These are phyloP conservation scores for Ceratoteleas bidentatus DNA, from an alignment of 1,140 invertebrate genomes.

Conservation along the genomic window DNA sequence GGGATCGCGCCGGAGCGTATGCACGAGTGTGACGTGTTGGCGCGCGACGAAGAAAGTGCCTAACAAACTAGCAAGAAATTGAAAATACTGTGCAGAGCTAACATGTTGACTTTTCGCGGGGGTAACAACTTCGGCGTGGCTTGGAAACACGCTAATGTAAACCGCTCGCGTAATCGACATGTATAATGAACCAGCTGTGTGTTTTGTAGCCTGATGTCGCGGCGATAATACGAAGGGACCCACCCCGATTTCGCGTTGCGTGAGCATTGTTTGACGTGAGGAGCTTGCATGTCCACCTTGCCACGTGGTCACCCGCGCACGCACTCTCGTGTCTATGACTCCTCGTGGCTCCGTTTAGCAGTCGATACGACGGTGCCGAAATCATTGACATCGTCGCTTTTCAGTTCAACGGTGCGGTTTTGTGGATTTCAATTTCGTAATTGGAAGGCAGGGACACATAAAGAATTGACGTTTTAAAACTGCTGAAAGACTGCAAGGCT, in stretches of 20 bases:
- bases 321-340: constrained; percentile 42
- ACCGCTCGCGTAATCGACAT: constrained; percentile 53
- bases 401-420: constrained; percentile 5
- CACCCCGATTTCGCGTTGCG: constrained; percentile 60
- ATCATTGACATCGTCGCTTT: constrained; percentile 13
- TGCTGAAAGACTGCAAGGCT: too few relatives aligned
- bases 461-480: too few relatives aligned
- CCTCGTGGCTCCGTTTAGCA: constrained; percentile 48
- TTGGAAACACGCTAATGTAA: constrained; percentile 26
- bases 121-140: constrained; percentile 18
- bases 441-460: too few relatives aligned
- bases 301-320: constrained; percentile 34
- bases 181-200: constrained; percentile 66
- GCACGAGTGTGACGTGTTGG: neutral
- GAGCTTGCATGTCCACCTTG: constrained; percentile 54
- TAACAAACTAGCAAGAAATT: constrained; percentile 6
- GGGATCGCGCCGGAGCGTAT: neutral
- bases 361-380: constrained; percentile 23
- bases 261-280: constrained; percentile 57
- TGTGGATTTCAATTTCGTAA: too few relatives aligned
- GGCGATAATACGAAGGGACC: constrained; percentile 50
- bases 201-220: constrained; percentile 62
- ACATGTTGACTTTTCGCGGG: constrained; percentile 31
- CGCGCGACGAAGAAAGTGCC: constrained; percentile 3
- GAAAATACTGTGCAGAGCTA: constrained; percentile 2